Evolutionary conservation across 2,113 vertebrate genomes (phyloP).

Genomic region (Lepisosteus oculatus): DNA sequence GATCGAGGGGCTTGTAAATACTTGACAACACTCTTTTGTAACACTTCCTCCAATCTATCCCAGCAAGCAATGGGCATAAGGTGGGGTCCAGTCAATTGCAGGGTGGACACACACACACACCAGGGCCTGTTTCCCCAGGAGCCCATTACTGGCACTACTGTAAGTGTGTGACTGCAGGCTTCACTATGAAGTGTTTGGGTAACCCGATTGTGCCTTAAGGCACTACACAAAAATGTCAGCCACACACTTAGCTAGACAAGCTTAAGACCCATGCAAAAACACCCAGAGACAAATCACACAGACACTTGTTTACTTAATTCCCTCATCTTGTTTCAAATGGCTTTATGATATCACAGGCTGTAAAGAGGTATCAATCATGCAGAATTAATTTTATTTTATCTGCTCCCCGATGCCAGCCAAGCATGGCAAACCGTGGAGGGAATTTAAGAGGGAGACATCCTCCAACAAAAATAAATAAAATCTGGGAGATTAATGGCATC

Average conservation of each 20-base stretch:
- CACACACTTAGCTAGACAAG: neutral
- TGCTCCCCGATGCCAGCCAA: neutral
- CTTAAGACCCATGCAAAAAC: neutral
- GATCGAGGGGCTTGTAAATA: no score
- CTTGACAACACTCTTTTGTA: no score
- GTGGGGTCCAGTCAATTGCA: no score
- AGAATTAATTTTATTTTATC: conserved; percentile 2
- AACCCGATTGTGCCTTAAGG: conserved; percentile 13
- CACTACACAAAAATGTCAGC: neutral
- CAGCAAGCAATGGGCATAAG: no score
- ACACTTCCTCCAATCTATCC: no score
- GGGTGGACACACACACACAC: conserved; percentile 9
- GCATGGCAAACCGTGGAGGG: neutral
- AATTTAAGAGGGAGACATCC: neutral
- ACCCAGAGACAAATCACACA: neutral
- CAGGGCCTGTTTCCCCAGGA: no score
- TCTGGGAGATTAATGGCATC: neutral
- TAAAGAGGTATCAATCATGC: neutral
- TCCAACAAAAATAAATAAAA: neutral
- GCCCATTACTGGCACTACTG: no score
- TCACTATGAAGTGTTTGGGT: neutral
- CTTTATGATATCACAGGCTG: neutral
- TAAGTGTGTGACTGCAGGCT: no score
- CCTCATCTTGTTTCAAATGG: neutral
- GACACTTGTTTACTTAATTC: neutral